phyloP scores from a whole-genome alignment of 1,140 invertebrate genomes.

The Sinonovacula constricta region DNA sequence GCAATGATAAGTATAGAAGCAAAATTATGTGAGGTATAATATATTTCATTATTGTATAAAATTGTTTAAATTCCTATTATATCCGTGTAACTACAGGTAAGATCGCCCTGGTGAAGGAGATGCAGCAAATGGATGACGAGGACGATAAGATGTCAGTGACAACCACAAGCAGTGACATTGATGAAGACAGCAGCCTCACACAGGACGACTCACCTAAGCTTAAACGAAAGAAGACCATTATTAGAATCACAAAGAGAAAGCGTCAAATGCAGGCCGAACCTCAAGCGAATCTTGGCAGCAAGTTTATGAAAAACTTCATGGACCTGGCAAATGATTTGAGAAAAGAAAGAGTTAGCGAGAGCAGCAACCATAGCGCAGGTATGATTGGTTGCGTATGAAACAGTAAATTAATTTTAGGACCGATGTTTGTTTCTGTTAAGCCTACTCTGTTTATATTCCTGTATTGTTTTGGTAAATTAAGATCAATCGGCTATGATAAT shows the following conservation, averaged over 20 bases:
- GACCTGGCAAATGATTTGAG: conserved; percentile 70
- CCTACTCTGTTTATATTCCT: too few relatives aligned
- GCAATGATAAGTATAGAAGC: too few relatives aligned
- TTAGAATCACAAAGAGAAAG: conserved; percentile 55
- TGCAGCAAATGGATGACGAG: conserved; percentile 70
- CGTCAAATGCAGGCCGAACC: conserved; percentile 29
- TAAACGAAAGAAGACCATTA: conserved; percentile 64
- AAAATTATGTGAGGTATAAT: too few relatives aligned
- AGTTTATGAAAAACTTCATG: conserved; percentile 70
- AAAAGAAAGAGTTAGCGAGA: conserved; percentile 54
- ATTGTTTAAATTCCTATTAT: too few relatives aligned
- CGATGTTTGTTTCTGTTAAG: too few relatives aligned
- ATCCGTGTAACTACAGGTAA: conserved; percentile 24
- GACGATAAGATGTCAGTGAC: conserved; percentile 69
- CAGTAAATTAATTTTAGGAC: too few relatives aligned
- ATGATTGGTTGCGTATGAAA: too few relatives aligned
- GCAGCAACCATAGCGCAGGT: conserved; percentile 25
- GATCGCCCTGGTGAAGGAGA: conserved; percentile 63
- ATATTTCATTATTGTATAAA: too few relatives aligned
- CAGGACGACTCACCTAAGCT: conserved; percentile 67
- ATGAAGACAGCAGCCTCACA: conserved; percentile 68
- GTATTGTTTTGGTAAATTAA: too few relatives aligned
- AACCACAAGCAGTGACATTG: conserved; percentile 56
- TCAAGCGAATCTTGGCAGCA: conserved; percentile 60
- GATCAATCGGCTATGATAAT: too few relatives aligned